Percentiles rank a stretch among this genome's conserved stretches.
Evolutionary conservation across 2,797 vertebrate species (phyloP).

Genomic region (Acanthurus lineatus): DNA sequence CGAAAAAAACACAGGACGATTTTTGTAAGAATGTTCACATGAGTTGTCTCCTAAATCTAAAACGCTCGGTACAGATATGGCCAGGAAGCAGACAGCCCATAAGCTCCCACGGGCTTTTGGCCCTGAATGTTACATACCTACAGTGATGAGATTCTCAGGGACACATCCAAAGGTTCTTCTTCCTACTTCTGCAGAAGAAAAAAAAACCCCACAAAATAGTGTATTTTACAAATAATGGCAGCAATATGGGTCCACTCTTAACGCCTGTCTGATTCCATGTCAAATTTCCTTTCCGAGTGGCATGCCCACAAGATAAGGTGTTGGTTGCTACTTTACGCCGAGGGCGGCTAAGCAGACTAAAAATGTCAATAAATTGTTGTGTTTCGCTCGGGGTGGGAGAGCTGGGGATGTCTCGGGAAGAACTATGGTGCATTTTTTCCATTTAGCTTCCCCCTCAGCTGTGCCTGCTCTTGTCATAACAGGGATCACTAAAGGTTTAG

Average conservation of each 20-base stretch:
- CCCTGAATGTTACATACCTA: conserved; percentile 40
- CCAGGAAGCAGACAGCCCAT: conserved; percentile 46
- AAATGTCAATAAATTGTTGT: conserved; percentile 84
- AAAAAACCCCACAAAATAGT: conserved; percentile 30
- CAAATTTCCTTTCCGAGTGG: conserved; percentile 64
- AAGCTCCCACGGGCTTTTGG: conserved; percentile 49
- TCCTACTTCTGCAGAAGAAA: conserved; percentile 35
- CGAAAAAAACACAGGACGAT: conserved; percentile 18
- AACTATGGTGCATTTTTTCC: conserved; percentile 65
- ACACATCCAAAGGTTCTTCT: conserved; percentile 27
- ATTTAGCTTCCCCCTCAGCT: conserved; percentile 71
- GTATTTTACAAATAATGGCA: conserved; percentile 59
- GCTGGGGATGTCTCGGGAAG: conserved; percentile 63
- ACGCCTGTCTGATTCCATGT: conserved; percentile 68
- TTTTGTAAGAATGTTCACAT: conserved; percentile 58
- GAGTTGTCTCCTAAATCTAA: conserved; percentile 66
- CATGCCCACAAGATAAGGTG: conserved; percentile 74
- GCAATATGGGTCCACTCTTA: conserved; percentile 63
- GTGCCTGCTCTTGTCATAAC: conserved; percentile 64
- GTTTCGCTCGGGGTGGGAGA: conserved; percentile 71
- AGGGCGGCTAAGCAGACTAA: conserved; percentile 70
- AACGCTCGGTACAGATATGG: conserved; percentile 54
- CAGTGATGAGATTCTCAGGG: conserved; percentile 45
- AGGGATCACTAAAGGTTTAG: conserved; percentile 67
- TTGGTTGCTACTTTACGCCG: conserved; percentile 65